Percentiles rank a stretch among this genome's conserved stretches.
Evolutionary conservation across 2,797 vertebrate genomes (phyloP).

Genomic region (Hyperoplus immaculatus): DNA sequence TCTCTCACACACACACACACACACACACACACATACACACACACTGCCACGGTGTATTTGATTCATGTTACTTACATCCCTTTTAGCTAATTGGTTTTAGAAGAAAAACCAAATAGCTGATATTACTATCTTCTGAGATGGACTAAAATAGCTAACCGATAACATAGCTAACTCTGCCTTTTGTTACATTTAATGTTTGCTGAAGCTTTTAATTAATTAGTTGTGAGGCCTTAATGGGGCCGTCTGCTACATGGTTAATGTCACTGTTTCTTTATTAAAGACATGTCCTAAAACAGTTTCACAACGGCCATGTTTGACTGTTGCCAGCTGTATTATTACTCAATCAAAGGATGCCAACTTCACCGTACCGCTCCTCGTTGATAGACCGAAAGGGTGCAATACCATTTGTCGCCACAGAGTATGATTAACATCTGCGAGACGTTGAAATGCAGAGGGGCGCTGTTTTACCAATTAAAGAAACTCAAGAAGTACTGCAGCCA

Average conservation of each 20-base stretch:
- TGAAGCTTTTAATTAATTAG: too few relatives aligned
- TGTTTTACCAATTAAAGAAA: slow-evolving; percentile 29
- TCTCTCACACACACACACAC: background rate
- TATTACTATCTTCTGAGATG: too few relatives aligned
- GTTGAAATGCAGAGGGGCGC: slow-evolving; percentile 27
- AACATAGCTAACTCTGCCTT: too few relatives aligned
- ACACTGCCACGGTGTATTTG: background rate
- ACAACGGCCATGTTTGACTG: background rate
- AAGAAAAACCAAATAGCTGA: too few relatives aligned
- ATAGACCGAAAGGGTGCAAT: background rate
- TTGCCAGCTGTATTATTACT: background rate
- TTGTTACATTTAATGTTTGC: too few relatives aligned
- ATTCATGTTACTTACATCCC: background rate
- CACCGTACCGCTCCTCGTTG: too few relatives aligned
- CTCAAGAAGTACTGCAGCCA: background rate
- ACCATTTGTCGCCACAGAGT: slow-evolving; percentile 3
- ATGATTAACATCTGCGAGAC: background rate
- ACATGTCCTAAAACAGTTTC: background rate
- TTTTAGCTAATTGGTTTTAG: too few relatives aligned
- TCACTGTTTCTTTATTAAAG: background rate
- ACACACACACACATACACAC: background rate
- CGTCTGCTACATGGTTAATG: background rate
- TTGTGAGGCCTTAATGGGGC: background rate
- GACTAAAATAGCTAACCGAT: too few relatives aligned
- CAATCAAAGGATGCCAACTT: background rate